Evolutionary conservation across 2,797 vertebrate species (phyloP).

Genomic region (Bovichtus diacanthus): DNA sequence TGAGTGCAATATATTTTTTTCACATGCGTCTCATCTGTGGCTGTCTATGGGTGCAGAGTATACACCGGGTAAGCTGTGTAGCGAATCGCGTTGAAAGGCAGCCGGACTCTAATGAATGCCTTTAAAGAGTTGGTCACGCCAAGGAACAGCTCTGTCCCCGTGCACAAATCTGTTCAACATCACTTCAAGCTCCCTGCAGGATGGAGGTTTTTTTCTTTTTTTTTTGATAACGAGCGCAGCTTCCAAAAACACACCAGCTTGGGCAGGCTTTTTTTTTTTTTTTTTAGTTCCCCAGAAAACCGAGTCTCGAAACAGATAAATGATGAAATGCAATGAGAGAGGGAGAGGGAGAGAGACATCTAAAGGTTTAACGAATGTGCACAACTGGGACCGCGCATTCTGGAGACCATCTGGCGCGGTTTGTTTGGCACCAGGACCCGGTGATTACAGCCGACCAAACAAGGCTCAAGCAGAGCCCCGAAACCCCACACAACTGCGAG

Average conservation of each 20-base stretch:
- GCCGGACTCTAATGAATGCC: constrained; percentile 92
- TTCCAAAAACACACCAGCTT: constrained; percentile 23
- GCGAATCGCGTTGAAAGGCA: constrained; percentile 91
- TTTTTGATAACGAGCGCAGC: constrained; percentile 71
- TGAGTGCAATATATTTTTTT: constrained; percentile 59
- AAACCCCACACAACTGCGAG: constrained; percentile 60
- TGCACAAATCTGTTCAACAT: constrained; percentile 91
- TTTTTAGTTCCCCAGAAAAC: constrained; percentile 1
- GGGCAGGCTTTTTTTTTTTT: constrained; percentile 1
- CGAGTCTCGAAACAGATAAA: background rate
- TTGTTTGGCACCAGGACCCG: constrained; percentile 87
- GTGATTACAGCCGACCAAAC: constrained; percentile 82
- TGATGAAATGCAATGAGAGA: background rate
- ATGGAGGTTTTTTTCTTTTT: constrained; percentile 32
- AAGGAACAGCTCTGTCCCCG: constrained; percentile 89
- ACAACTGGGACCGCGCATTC: constrained; percentile 87
- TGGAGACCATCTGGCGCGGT: constrained; percentile 91
- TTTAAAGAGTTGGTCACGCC: constrained; percentile 91
- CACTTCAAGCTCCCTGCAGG: constrained; percentile 85
- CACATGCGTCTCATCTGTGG: constrained; percentile 85
- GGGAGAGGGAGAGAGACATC: constrained; percentile 24
- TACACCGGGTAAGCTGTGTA: constrained; percentile 86
- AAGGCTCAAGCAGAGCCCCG: constrained; percentile 57
- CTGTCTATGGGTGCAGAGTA: constrained; percentile 67
- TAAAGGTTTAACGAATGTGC: constrained; percentile 79